These are phyloP conservation scores for Xiphophorus couchianus DNA, from an alignment of 2,113 vertebrate genomes.

Conservation along the genomic window DNA sequence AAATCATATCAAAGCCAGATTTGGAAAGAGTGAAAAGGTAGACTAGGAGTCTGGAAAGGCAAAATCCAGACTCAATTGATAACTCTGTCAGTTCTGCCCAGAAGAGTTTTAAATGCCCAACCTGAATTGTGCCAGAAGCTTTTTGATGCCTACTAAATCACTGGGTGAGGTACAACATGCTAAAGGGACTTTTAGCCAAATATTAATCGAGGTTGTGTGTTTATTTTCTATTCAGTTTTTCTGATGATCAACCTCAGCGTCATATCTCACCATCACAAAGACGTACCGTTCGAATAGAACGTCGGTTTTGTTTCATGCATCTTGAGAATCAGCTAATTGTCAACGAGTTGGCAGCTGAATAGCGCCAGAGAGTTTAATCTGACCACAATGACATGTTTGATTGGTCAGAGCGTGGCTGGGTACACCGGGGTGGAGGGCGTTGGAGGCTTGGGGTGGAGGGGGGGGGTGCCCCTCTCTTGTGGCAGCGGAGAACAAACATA, in stretches of 20 bases:
- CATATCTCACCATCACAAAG: constrained; percentile 7
- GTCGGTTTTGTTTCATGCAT: constrained; percentile 7
- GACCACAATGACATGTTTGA: constrained; percentile 72
- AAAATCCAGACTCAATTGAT: no score
- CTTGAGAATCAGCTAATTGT: constrained; percentile 40
- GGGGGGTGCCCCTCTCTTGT: constrained; percentile 56
- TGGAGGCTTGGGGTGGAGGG: no score
- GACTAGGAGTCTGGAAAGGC: no score
- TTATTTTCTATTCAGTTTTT: background rate
- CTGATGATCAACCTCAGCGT: background rate
- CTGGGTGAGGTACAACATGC: no score
- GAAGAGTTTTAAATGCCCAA: no score
- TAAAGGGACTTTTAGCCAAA: no score
- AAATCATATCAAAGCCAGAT: no score
- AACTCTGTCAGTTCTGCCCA: no score
- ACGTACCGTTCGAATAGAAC: background rate
- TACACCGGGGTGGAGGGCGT: background rate
- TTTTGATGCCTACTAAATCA: no score
- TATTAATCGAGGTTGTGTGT: background rate
- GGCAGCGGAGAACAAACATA: constrained; percentile 80
- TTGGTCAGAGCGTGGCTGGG: constrained; percentile 50
- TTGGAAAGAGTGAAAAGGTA: no score
- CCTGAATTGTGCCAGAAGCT: no score
- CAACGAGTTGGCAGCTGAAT: constrained; percentile 51
- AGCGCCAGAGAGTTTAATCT: constrained; percentile 61